Percentiles rank a stretch among this genome's conserved stretches.
phyloP scores from a whole-genome alignment of 2,113 vertebrate species.

The Phycodurus eques region DNA sequence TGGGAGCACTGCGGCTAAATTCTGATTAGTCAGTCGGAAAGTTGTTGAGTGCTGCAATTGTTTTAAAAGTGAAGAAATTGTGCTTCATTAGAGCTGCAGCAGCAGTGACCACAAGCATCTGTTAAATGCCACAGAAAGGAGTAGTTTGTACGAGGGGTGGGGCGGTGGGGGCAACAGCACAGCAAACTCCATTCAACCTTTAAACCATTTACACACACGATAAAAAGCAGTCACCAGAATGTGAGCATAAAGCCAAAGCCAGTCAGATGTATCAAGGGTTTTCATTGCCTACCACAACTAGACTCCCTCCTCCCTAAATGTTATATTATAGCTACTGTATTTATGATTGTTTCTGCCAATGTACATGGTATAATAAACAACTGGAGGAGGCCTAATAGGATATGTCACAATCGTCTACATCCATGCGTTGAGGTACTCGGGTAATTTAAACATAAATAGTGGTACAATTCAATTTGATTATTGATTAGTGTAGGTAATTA shows the following conservation, averaged over 20 bases:
- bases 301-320: background rate
- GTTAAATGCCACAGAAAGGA: conserved; percentile 38
- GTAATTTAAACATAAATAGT: no score
- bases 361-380: no score
- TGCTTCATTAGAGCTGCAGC: conserved; percentile 16
- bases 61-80: conserved; percentile 28
- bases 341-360: no score
- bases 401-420: no score
- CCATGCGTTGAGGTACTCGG: no score
- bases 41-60: conserved; percentile 2
- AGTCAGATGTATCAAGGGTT: conserved; percentile 4
- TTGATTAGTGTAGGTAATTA: no score
- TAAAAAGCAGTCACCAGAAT: conserved; percentile 16
- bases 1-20: background rate
- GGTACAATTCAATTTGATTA: no score
- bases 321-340: no score
- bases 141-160: background rate
- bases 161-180: background rate
- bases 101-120: conserved; percentile 49
- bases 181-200: conserved; percentile 8
- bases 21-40: conserved; percentile 9
- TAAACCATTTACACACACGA: conserved; percentile 20
- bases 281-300: background rate
- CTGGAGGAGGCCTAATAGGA: no score
- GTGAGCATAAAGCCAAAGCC: background rate